Conservation (phyloP, 2,888 invertebrate genomes). For the Homarus gammarus region DNA sequence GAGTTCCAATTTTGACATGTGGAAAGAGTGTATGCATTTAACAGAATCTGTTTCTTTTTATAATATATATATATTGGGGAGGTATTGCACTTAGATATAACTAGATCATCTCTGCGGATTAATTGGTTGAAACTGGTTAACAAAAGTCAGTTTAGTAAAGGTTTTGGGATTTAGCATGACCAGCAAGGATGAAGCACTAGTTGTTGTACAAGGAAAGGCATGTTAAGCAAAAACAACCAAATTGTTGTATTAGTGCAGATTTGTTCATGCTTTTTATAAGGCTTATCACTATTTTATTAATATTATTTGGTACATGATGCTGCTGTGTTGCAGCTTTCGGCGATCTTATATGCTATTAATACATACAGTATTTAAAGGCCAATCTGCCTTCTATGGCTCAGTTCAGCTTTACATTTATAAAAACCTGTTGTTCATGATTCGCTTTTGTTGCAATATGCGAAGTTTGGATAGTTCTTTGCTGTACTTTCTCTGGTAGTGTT, state of each 20-base stretch:
- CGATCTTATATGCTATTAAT: constrained; percentile 38
- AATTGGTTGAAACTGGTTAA: background rate
- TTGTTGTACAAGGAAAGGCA: constrained; percentile 61
- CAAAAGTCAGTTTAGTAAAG: no score
- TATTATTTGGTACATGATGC: constrained; percentile 41
- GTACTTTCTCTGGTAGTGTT: constrained; percentile 4
- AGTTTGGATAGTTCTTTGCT: constrained; percentile 1
- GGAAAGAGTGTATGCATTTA: constrained; percentile 35
- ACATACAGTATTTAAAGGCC: constrained; percentile 32
- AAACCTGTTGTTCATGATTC: background rate
- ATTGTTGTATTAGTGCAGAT: constrained; percentile 66
- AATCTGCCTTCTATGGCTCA: constrained; percentile 38
- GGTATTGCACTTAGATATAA: constrained; percentile 22
- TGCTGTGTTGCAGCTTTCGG: constrained; percentile 56
- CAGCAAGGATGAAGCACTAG: constrained; percentile 68
- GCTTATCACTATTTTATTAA: constrained; percentile 26
- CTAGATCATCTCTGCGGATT: constrained; percentile 18
- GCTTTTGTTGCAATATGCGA: background rate
- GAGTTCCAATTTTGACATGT: constrained; percentile 32
- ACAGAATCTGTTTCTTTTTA: constrained; percentile 4
- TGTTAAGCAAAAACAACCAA: constrained; percentile 57
- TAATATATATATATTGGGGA: constrained; percentile 13
- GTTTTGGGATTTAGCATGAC: constrained; percentile 42
- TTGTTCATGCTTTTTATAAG: constrained; percentile 48
- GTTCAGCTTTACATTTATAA: background rate